Conservation (phyloP, 2,888 invertebrate species). For the Xanthorhoe designata region DNA sequence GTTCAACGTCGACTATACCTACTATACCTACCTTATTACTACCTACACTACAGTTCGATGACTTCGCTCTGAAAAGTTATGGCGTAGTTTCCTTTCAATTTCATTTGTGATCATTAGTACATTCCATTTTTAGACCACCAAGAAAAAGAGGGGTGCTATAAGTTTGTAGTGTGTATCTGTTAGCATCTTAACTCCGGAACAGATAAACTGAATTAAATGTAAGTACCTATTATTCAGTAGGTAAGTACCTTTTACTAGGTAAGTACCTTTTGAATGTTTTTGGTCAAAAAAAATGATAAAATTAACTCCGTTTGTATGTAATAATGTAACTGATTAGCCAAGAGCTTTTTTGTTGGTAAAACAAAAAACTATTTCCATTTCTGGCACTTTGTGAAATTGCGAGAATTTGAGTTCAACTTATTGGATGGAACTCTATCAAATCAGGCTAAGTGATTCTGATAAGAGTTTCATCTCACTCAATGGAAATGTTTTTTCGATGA, state of each 20-base stretch:
- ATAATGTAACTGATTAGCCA: constrained; percentile 12
- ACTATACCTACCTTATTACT: constrained; percentile 13
- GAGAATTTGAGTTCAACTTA: constrained; percentile 33
- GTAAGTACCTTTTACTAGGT: not conserved
- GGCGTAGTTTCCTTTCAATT: not conserved
- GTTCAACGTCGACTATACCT: constrained; percentile 18
- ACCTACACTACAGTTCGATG: constrained; percentile 46
- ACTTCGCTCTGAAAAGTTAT: constrained; percentile 44
- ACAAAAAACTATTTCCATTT: constrained; percentile 23
- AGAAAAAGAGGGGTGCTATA: too few species aligned
- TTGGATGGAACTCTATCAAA: constrained; percentile 46
- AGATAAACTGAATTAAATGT: too few species aligned
- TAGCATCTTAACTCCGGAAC: too few species aligned
- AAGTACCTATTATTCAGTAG: too few species aligned
- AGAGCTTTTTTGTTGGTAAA: constrained; percentile 30
- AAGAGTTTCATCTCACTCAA: constrained; percentile 35
- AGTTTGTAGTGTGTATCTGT: too few species aligned
- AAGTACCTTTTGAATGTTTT: not conserved
- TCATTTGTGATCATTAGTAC: not conserved
- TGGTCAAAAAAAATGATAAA: not conserved
- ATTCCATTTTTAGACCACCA: too few species aligned
- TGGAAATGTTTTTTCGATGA: not conserved
- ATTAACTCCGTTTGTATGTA: not conserved
- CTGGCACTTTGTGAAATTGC: constrained; percentile 40
- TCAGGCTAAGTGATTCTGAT: constrained; percentile 54